These are phyloP conservation scores for Criorhina ranunculi DNA, from an alignment of 2,888 invertebrate species.

Conservation along the genomic window DNA sequence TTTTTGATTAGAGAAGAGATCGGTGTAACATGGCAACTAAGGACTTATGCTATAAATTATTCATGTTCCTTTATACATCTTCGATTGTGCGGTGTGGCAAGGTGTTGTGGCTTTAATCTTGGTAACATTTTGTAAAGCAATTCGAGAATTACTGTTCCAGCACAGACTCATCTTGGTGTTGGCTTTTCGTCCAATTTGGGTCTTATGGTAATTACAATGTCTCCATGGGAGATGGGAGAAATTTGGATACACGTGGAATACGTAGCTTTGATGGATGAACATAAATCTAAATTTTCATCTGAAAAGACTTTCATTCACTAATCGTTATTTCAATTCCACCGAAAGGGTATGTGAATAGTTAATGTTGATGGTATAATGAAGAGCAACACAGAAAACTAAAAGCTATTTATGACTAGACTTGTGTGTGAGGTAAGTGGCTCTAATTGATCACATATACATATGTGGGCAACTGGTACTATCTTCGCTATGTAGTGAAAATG, in stretches of 20 bases:
- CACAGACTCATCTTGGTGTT: not conserved
- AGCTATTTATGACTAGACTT: too few species aligned
- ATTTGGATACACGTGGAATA: not conserved
- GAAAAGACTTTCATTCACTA: too few species aligned
- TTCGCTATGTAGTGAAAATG: too few species aligned
- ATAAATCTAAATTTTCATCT: not conserved
- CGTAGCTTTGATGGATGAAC: not conserved
- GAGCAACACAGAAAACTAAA: too few species aligned
- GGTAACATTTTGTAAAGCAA: not conserved
- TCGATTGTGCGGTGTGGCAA: conserved; percentile 22
- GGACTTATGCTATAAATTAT: conserved; percentile 62
- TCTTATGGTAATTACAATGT: conserved; percentile 7
- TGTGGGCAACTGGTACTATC: too few species aligned
- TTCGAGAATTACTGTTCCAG: not conserved
- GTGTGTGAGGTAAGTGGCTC: too few species aligned
- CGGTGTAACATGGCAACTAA: conserved; percentile 5
- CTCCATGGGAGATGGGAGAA: not conserved
- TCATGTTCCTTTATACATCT: conserved; percentile 30
- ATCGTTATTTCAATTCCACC: too few species aligned
- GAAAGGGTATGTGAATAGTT: too few species aligned
- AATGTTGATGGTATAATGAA: too few species aligned
- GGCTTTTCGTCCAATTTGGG: not conserved
- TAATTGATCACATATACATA: too few species aligned
- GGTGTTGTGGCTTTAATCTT: not conserved
- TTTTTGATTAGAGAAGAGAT: conserved; percentile 69